phyloP scores from a whole-genome alignment of 2,888 invertebrate species.

The Hirtodrosophila trivittata region DNA sequence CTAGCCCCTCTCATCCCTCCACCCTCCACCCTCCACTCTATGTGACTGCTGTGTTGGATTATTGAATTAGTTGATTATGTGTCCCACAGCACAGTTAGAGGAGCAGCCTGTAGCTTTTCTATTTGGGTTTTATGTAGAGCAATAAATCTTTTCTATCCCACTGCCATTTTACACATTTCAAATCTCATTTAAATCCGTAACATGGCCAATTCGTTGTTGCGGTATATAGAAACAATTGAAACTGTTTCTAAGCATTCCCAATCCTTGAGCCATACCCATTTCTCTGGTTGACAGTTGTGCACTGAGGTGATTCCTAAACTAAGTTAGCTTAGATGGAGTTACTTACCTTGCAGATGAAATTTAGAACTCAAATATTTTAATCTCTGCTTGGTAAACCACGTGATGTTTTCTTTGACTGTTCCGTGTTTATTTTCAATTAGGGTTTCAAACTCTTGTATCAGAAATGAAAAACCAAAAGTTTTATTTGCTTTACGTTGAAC shows the following conservation, averaged over 20 bases:
- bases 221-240: slow-evolving; percentile 45
- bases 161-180: slow-evolving; percentile 52
- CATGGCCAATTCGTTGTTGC: slow-evolving; percentile 61
- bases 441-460: slow-evolving; percentile 46
- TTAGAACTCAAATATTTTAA: no score
- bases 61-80: slow-evolving; percentile 77
- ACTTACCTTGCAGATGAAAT: no score
- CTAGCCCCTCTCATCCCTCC: neutral
- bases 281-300: neutral
- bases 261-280: neutral
- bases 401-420: slow-evolving; percentile 30
- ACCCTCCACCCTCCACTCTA: neutral
- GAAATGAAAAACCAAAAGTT: slow-evolving; percentile 3
- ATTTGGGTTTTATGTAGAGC: slow-evolving; percentile 37
- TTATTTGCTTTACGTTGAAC: slow-evolving; percentile 15
- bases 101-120: slow-evolving; percentile 43
- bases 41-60: slow-evolving; percentile 49
- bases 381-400: no score
- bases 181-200: slow-evolving; percentile 67
- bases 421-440: slow-evolving; percentile 76
- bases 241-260: slow-evolving; percentile 3
- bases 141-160: slow-evolving; percentile 64
- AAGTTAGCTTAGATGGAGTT: no score
- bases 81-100: slow-evolving; percentile 8
- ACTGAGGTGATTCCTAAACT: no score